Conservation (phyloP, 1,140 invertebrate genomes). For the Potamilus streckersoni region DNA sequence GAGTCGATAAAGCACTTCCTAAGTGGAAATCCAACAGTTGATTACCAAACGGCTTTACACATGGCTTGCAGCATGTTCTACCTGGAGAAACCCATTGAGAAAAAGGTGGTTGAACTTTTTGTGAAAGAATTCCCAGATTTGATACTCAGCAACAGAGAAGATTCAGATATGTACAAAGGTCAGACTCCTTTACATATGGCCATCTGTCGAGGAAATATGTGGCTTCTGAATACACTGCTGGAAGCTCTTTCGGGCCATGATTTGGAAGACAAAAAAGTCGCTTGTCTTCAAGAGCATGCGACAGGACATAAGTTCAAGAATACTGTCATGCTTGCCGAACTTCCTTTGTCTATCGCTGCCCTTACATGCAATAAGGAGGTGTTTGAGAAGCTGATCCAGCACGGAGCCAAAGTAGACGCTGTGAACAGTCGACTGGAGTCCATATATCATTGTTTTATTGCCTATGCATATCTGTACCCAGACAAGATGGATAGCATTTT, state of each 20-base stretch:
- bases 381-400: slow-evolving; percentile 32
- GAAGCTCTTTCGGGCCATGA: neutral
- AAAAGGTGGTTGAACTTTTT: slow-evolving; percentile 16
- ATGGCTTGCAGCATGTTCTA: too few relatives aligned
- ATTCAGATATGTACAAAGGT: slow-evolving; percentile 32
- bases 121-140: slow-evolving; percentile 29
- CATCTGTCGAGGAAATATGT: slow-evolving; percentile 42
- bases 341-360: slow-evolving; percentile 48
- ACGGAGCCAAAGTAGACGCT: slow-evolving; percentile 30
- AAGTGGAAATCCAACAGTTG: too few relatives aligned
- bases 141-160: slow-evolving; percentile 20
- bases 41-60: too few relatives aligned
- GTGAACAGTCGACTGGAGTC: slow-evolving; percentile 29
- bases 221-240: slow-evolving; percentile 16
- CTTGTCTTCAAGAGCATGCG: slow-evolving; percentile 30
- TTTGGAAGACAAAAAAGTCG: slow-evolving; percentile 4
- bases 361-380: slow-evolving; percentile 41
- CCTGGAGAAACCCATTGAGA: slow-evolving; percentile 9
- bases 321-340: slow-evolving; percentile 53
- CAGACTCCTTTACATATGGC: slow-evolving; percentile 50
- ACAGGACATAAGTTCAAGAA: slow-evolving; percentile 40
- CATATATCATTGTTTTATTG: slow-evolving; percentile 15
- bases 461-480: slow-evolving; percentile 29
- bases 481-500: neutral
- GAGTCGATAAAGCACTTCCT: too few relatives aligned